phyloP scores from a whole-genome alignment of 2,113 vertebrate species.

The Callionymus lyra region DNA sequence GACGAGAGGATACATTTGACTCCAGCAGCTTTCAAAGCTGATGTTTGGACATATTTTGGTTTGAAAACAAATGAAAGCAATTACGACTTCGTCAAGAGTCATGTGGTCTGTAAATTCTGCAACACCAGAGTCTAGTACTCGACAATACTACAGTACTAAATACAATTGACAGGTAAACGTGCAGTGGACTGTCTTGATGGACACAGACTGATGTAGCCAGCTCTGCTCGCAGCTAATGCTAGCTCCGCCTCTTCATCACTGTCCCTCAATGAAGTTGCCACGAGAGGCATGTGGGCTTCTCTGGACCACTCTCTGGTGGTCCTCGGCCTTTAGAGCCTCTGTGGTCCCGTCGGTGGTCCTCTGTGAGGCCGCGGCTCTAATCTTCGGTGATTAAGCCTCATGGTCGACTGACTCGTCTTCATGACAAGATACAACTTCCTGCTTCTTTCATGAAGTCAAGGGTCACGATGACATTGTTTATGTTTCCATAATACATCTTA shows the following conservation, averaged over 20 bases:
- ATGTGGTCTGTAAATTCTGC: too few relatives aligned
- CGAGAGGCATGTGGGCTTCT: conserved; percentile 3
- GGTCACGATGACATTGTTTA: too few relatives aligned
- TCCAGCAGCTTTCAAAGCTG: too few relatives aligned
- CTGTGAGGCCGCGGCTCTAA: not conserved
- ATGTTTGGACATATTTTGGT: too few relatives aligned
- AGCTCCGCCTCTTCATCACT: conserved; percentile 26
- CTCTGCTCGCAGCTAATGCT: conserved; percentile 27
- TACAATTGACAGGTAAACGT: not conserved
- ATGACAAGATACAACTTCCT: too few relatives aligned
- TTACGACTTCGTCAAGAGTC: too few relatives aligned
- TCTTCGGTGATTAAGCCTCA: not conserved
- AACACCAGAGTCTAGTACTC: too few relatives aligned
- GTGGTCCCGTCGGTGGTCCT: conserved; percentile 3
- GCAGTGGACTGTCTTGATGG: conserved; percentile 16
- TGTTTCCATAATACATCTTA: too few relatives aligned
- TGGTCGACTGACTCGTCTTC: not conserved
- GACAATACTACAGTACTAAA: not conserved
- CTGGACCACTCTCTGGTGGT: not conserved
- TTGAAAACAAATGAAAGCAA: too few relatives aligned
- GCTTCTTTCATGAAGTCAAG: too few relatives aligned
- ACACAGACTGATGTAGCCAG: conserved; percentile 43
- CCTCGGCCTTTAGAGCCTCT: not conserved
- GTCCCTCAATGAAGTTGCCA: conserved; percentile 10
- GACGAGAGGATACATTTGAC: too few relatives aligned